These are phyloP conservation scores for Macaria notata DNA, from an alignment of 2,888 invertebrate genomes.

Conservation along the genomic window DNA sequence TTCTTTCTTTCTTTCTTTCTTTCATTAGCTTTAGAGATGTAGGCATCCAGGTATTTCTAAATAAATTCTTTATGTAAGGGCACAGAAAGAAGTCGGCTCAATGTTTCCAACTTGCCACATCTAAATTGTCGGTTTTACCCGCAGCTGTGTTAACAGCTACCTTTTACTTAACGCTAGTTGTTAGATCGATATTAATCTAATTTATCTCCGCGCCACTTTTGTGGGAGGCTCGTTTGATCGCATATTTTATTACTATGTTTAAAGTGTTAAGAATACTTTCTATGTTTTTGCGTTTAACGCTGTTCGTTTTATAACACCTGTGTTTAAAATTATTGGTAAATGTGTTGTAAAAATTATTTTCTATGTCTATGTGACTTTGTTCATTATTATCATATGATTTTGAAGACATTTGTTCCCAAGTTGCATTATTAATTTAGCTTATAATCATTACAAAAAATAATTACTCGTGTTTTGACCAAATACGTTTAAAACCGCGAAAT, in stretches of 20 bases:
- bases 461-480: no score
- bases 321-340: no score
- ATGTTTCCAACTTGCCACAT: neutral
- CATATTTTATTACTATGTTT: slow-evolving; percentile 11
- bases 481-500: no score
- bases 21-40: no score
- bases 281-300: neutral
- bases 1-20: no score
- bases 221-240: slow-evolving; percentile 11
- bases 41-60: no score
- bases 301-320: no score
- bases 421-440: no score
- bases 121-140: slow-evolving; percentile 24
- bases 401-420: no score
- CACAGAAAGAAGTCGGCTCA: no score
- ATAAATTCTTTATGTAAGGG: no score
- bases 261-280: slow-evolving; percentile 14
- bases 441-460: no score
- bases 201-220: slow-evolving; percentile 18
- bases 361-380: neutral
- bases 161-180: slow-evolving; percentile 25
- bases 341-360: neutral
- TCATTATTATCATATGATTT: neutral
- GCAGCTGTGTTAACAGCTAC: slow-evolving; percentile 24
- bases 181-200: slow-evolving; percentile 25